phyloP scores from a whole-genome alignment of 2,888 invertebrate genomes.

The Oscheius sp. region DNA sequence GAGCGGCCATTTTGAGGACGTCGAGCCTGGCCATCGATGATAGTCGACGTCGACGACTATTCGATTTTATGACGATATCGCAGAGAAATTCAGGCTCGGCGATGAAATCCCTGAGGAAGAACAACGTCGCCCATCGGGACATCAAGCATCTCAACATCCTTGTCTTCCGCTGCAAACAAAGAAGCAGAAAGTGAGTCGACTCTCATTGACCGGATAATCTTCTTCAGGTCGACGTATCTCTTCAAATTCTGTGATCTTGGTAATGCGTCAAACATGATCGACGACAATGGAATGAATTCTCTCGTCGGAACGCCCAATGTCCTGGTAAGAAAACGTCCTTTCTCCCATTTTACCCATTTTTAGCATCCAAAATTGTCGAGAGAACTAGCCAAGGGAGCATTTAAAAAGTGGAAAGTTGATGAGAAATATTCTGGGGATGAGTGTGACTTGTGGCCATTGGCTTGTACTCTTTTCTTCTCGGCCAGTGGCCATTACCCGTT shows the following conservation, averaged over 20 bases:
- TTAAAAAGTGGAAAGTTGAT: conserved; percentile 39
- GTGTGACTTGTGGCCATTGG: conserved; percentile 52
- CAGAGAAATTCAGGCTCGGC: conserved; percentile 40
- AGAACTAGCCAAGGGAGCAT: conserved; percentile 32
- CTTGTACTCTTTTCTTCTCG: conserved; percentile 47
- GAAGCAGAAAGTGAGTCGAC: conserved; percentile 30
- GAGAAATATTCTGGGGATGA: conserved; percentile 42
- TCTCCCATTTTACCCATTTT: neutral
- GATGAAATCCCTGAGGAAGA: conserved; percentile 38
- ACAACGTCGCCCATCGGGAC: conserved; percentile 50
- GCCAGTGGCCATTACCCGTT: conserved; percentile 46
- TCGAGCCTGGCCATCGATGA: too few species aligned
- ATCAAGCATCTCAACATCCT: conserved; percentile 56
- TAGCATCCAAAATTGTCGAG: conserved; percentile 46
- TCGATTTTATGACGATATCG: too few species aligned
- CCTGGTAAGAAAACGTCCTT: conserved; percentile 35
- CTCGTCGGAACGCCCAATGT: conserved; percentile 50
- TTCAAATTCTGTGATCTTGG: conserved; percentile 58
- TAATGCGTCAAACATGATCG: conserved; percentile 32
- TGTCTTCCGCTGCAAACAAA: conserved; percentile 30
- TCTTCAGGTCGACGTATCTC: conserved; percentile 34
- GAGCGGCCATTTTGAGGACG: too few species aligned
- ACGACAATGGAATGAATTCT: conserved; percentile 44
- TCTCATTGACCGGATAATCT: neutral
- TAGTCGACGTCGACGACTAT: too few species aligned